Conservation (phyloP, 2,113 vertebrate species). For the Eudyptes chrysolophus region DNA sequence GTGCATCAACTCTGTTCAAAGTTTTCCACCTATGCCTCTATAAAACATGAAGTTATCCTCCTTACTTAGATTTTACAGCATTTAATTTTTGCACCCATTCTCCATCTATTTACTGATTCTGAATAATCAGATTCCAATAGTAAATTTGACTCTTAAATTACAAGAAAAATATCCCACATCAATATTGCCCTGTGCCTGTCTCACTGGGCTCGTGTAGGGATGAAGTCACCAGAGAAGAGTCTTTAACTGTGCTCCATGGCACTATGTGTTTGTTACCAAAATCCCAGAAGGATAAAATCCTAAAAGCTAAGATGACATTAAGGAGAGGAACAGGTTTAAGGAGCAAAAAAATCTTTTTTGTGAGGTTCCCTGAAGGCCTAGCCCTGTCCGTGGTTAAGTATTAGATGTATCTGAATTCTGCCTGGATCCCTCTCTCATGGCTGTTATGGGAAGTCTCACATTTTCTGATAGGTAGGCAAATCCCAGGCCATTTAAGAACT, state of each 20-base stretch:
- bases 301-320: neutral
- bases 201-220: rapidly evolving
- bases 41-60: neutral
- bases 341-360: neutral
- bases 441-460: neutral
- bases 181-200: neutral
- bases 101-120: neutral
- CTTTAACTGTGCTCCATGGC: neutral
- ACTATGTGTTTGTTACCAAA: neutral
- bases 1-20: neutral
- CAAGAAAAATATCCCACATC: neutral
- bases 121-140: neutral
- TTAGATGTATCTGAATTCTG: neutral
- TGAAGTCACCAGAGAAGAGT: neutral
- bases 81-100: neutral
- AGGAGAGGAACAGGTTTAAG: neutral
- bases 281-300: neutral
- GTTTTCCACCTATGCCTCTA: neutral
- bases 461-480: neutral
- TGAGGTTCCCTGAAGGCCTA: neutral
- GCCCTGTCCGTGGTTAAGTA: neutral
- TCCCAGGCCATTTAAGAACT: neutral
- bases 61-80: neutral
- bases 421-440: neutral
- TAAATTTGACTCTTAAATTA: neutral